Base-by-base conservation (phyloP, 1,140 invertebrate genomes). In the Rhyzopertha dominica region DNA sequence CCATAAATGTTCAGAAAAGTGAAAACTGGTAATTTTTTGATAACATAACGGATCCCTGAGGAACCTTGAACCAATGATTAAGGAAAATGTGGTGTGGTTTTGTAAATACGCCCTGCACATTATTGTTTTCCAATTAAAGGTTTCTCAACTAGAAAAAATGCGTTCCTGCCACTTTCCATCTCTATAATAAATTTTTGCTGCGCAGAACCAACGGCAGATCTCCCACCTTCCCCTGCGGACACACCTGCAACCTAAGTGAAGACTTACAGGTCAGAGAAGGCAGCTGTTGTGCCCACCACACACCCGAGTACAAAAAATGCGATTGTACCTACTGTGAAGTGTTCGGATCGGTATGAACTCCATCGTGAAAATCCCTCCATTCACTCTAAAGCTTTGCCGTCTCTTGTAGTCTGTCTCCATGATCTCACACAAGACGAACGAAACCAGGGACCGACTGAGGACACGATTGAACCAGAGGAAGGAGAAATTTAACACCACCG, bases 391-490 rank as follows among this genome's bases (percentile, higher is more conserved):
- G 24, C 17, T 16, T 49, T 37, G 19, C 9, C 16, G 18, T 10
- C 37, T 35, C n/a, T 46, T 47, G 4, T 28, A 49, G 47, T 24
- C 47, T 31, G 16, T 28, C 14, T 10, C 50, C 17, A 20, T 42
- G 13, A 44, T 51, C 24, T 36, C 45, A 7, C 53, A 57, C 16
- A 58, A 59, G 46, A 65, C 64, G 22, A 71, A 67, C 20, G 70
- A 74, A 51, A 69, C 70, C 1, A 63, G 70, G 8, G 69, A 72
- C 53, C 61, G 70, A 18, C 50, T 74, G 28, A 63, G 71, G 32
- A 70, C 67, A 39, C 69, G 71, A 40, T 52, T 72, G 13, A 62
- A 66, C 24, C 67, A 72, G 43, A 52, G 54, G 16, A 58, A 54
- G 17, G 52, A 53, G 48, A 61, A 44, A n/a, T 25, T n/a, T 25